phyloP scores from a whole-genome alignment of 2,888 invertebrate species.

The Amphipyra berbera region DNA sequence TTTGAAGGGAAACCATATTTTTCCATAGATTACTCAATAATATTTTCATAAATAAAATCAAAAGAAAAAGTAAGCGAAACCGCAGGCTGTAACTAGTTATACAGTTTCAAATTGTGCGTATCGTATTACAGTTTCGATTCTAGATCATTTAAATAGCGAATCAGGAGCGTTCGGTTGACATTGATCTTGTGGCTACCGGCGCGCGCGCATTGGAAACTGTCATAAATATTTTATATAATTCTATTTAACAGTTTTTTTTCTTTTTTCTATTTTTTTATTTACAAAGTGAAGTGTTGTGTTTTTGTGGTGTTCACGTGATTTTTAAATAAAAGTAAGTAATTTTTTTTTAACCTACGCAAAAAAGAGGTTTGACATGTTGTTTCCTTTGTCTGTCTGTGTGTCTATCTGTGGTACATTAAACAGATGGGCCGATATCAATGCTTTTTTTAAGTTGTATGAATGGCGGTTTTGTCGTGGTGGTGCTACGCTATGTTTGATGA shows the following conservation, averaged over 20 bases:
- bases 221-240: constrained; percentile 13
- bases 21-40: constrained; percentile 31
- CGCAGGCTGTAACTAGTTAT: constrained; percentile 38
- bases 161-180: constrained; percentile 80
- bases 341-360: background rate
- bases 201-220: constrained; percentile 62
- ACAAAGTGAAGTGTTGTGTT: constrained; percentile 51
- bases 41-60: constrained; percentile 16
- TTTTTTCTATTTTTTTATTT: background rate
- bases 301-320: constrained; percentile 19
- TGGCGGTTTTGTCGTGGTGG: too few species aligned
- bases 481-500: too few species aligned
- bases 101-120: constrained; percentile 58
- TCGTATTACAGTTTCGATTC: constrained; percentile 75
- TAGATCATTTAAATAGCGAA: constrained; percentile 88
- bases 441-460: too few species aligned
- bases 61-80: constrained; percentile 58
- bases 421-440: too few species aligned
- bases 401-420: too few species aligned
- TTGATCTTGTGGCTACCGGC: constrained; percentile 75
- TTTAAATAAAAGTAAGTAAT: constrained; percentile 35
- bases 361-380: too few species aligned
- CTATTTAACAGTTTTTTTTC: constrained; percentile 12
- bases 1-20: constrained; percentile 34
- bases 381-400: too few species aligned